Base-by-base conservation (phyloP, 2,113 vertebrate genomes). In the Rhabdomys dilectus region DNA sequence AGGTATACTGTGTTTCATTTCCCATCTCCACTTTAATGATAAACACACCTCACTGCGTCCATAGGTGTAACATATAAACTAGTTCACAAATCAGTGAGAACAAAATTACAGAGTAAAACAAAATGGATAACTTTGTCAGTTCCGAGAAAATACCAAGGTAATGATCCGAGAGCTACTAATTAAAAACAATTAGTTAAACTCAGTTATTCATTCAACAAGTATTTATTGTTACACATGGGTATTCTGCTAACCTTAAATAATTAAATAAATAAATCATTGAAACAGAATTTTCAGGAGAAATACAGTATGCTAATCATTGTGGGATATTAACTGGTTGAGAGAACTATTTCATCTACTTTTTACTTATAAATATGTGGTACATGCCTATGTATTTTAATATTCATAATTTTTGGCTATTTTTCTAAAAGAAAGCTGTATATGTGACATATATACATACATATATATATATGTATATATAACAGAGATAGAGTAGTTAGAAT, bases 111-210 rank as follows among this genome's bases (percentile, higher is more conserved):
- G 94, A 90, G 80, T 70, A 95, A 94, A 94, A n/a, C 8, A 94
- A 92, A 95, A 97, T 51, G 76, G 81, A 92, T 95, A 96, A 88
- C 53, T 92, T 94, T 82, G 94, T 96, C 94, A 97, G 88, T 51
- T 34, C 73, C 51, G 89, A 92, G 92, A 93, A 97, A 97, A 93
- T 95, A 92, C n/a, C 84, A 96, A 97, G 85, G 42, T 96, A 97
- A 97, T 87, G 85, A 97, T 34, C 91, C 85, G 97, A 88, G 91
- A 92, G 70, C 88, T 62, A 95, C 93, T 97, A 97, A 97, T 96
- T 97, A 97, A 98, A 97, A 98, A 91, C 92, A 97, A 97, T 96
- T 92, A 91, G 95, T 97, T 98, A 97, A 93, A 93, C 97, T 95
- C 94, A 95, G 84, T 95, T 95, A 76, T 89, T 93, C 60, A 93